phyloP scores from a whole-genome alignment of 92 coral and sea anemone species.

The Meandrina meandrites region DNA sequence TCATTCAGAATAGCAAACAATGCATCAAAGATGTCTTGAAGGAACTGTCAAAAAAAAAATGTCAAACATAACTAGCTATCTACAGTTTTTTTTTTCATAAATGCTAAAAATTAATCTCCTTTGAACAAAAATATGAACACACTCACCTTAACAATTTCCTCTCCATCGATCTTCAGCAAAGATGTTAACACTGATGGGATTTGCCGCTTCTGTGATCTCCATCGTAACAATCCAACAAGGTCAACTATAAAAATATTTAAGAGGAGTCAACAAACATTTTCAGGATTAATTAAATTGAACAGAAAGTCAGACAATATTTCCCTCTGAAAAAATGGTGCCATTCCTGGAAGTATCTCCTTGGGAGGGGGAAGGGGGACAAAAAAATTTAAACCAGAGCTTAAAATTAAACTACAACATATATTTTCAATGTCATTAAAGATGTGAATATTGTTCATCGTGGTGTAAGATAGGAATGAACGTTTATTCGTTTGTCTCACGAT shows the following conservation, averaged over 20 bases:
- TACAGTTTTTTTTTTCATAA: background rate
- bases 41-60: conserved; percentile 70
- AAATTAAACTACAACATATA: too few species aligned
- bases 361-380: too few species aligned
- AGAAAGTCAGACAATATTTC: background rate
- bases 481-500: too few species aligned
- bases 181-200: conserved; percentile 80
- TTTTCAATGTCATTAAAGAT: too few species aligned
- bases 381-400: too few species aligned
- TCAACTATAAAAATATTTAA: conserved; percentile 65
- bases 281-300: background rate
- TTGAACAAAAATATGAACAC: background rate
- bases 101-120: background rate
- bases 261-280: background rate
- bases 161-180: conserved; percentile 87
- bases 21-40: conserved; percentile 98
- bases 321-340: background rate
- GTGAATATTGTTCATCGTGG: too few species aligned
- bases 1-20: conserved; percentile 90
- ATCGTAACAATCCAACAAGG: conserved; percentile 90
- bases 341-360: too few species aligned
- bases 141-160: conserved; percentile 91
- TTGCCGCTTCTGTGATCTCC: conserved; percentile 79
- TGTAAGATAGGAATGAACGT: too few species aligned
- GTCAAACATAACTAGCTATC: background rate